A percentile compares a stretch with the other conserved stretches of the same genome.
These are phyloP conservation scores for Ennomos fuscantarius DNA, from an alignment of 2,888 invertebrate genomes.

Conservation along the genomic window DNA sequence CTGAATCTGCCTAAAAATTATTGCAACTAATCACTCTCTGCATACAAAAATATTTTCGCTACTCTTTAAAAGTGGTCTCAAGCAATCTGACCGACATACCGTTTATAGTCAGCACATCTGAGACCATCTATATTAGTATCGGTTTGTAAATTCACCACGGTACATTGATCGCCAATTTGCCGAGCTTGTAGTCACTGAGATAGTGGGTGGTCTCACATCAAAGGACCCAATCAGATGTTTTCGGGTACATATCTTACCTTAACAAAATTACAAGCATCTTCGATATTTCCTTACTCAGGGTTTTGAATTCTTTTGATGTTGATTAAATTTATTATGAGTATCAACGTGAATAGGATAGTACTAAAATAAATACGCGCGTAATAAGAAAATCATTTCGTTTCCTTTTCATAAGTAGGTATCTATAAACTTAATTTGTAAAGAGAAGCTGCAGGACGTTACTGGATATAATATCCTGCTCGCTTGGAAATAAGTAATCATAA, in stretches of 20 bases:
- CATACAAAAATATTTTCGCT: too few relatives aligned
- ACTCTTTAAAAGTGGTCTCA: too few relatives aligned
- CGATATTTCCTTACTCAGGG: neutral
- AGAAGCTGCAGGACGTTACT: too few relatives aligned
- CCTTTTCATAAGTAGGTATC: too few relatives aligned
- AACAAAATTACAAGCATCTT: constrained; percentile 4
- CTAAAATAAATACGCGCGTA: too few relatives aligned
- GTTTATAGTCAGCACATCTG: constrained; percentile 2
- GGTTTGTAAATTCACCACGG: constrained; percentile 36
- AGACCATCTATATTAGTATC: constrained; percentile 23
- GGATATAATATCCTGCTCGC: too few relatives aligned
- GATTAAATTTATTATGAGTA: neutral
- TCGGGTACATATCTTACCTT: constrained; percentile 3
- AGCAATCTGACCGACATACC: constrained; percentile 8
- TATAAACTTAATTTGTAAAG: too few relatives aligned
- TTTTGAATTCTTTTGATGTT: constrained; percentile 2
- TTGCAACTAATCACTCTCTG: constrained; percentile 1
- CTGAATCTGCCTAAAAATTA: too few relatives aligned
- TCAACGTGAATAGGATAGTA: too few relatives aligned
- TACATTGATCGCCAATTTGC: constrained; percentile 43
- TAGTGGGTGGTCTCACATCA: constrained; percentile 18
- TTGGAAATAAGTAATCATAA: too few relatives aligned
- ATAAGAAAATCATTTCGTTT: too few relatives aligned
- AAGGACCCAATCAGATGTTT: constrained; percentile 19
- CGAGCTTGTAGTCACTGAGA: constrained; percentile 27